Evolutionary conservation across 1,140 invertebrate species (phyloP).

Genomic region (Charaxes varanes): DNA sequence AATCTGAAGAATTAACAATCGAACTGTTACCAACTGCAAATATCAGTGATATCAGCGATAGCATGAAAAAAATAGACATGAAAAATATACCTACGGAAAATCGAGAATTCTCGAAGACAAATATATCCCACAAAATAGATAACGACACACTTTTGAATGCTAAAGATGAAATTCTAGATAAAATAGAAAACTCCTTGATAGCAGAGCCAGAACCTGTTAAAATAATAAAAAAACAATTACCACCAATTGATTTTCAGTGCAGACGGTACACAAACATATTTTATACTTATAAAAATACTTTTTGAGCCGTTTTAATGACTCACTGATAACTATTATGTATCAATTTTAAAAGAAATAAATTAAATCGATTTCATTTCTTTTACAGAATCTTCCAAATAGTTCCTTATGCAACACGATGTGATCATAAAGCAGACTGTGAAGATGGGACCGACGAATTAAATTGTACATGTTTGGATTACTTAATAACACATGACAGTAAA

Average conservation of each 20-base stretch:
- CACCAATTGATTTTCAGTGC: conserved; percentile 52
- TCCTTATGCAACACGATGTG: conserved; percentile 76
- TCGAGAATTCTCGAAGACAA: conserved; percentile 10
- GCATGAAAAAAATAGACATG: background rate
- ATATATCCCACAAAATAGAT: background rate
- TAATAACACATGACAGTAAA: conserved; percentile 68
- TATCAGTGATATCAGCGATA: background rate
- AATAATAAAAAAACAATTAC: conserved; percentile 38
- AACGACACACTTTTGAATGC: background rate
- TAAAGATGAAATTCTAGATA: conserved; percentile 2
- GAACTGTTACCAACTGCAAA: conserved; percentile 1
- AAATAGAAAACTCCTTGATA: conserved; percentile 30
- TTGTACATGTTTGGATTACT: conserved; percentile 83
- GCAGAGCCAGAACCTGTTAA: conserved; percentile 40
- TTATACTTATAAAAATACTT: conserved; percentile 2
- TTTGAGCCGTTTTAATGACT: too few relatives aligned
- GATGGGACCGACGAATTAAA: conserved; percentile 86
- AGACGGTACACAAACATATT: conserved; percentile 39
- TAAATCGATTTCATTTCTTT: background rate
- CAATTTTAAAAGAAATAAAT: background rate
- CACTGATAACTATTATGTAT: background rate
- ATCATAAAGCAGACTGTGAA: conserved; percentile 84
- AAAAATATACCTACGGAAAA: conserved; percentile 2
- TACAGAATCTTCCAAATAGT: conserved; percentile 80
- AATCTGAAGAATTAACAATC: background rate